These are phyloP conservation scores for Rhadinocentrus ornatus DNA, from an alignment of 2,797 vertebrate genomes.

Conservation along the genomic window DNA sequence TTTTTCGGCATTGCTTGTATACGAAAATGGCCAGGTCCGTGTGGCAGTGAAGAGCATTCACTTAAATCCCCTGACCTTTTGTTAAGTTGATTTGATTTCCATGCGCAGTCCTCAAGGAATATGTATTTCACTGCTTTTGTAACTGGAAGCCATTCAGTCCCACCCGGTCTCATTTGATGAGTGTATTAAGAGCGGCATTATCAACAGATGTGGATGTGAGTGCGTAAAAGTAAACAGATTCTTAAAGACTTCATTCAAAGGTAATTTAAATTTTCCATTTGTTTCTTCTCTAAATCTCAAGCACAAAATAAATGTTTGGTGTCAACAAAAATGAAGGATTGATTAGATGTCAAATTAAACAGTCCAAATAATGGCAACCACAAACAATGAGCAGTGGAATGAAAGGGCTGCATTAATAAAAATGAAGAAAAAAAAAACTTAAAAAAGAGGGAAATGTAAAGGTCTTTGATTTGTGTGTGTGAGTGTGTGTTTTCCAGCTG, in stretches of 20 bases:
- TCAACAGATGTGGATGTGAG: conserved; percentile 26
- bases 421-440: not conserved
- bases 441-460: not conserved
- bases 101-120: conserved; percentile 42
- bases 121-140: conserved; percentile 58
- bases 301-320: conserved; percentile 36
- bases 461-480: not conserved
- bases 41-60: conserved; percentile 41
- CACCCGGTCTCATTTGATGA: conserved; percentile 55
- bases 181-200: conserved; percentile 36
- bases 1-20: conserved; percentile 15
- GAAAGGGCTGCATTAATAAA: conserved; percentile 25
- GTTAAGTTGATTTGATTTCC: conserved; percentile 63
- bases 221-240: conserved; percentile 33
- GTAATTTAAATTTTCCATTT: conserved; percentile 48
- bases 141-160: conserved; percentile 47
- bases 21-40: conserved; percentile 17
- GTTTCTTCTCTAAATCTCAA: conserved; percentile 46
- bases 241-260: conserved; percentile 41
- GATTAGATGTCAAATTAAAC: conserved; percentile 51
- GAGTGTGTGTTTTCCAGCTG: conserved; percentile 12
- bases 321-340: conserved; percentile 47
- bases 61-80: conserved; percentile 53
- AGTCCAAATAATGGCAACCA: conserved; percentile 46
- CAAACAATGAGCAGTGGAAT: conserved; percentile 45